These are phyloP conservation scores for Tapera naevia DNA, from an alignment of 2,797 vertebrate genomes.

Conservation along the genomic window DNA sequence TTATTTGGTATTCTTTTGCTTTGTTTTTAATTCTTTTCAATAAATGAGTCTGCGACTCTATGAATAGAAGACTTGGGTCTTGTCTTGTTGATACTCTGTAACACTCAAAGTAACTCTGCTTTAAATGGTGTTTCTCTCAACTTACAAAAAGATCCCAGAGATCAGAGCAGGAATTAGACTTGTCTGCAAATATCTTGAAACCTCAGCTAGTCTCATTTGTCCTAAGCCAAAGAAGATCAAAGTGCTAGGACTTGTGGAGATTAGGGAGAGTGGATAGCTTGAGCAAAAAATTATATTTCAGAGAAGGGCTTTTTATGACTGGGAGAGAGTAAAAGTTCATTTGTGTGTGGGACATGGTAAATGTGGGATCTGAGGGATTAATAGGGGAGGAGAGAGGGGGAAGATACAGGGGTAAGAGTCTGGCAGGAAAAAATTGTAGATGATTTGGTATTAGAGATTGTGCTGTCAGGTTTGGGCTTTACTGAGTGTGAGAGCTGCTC, in stretches of 20 bases:
- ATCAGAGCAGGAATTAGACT: not conserved
- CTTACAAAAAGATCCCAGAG: not conserved
- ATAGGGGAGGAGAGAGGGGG: not conserved
- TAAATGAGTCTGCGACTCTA: not conserved
- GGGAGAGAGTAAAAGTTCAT: not conserved
- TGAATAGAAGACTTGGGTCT: not conserved
- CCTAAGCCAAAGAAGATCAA: not conserved
- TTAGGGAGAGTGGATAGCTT: not conserved
- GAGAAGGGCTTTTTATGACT: not conserved
- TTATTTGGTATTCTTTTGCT: not conserved
- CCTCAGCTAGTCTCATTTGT: not conserved
- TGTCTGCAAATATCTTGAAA: not conserved
- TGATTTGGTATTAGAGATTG: not conserved
- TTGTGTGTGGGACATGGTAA: not conserved
- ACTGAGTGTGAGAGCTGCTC: not conserved
- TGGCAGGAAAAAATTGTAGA: rapidly evolving
- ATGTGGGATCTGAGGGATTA: not conserved
- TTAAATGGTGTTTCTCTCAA: not conserved
- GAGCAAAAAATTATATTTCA: not conserved
- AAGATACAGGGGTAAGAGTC: not conserved
- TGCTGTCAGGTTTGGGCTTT: not conserved
- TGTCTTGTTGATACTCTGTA: not conserved
- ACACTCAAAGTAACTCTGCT: not conserved
- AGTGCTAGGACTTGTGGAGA: not conserved
- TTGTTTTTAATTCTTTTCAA: not conserved